Percentiles rank a stretch among this genome's conserved stretches.
Conservation (phyloP, 2,113 vertebrate genomes). For the Romanogobio albipinnatus region DNA sequence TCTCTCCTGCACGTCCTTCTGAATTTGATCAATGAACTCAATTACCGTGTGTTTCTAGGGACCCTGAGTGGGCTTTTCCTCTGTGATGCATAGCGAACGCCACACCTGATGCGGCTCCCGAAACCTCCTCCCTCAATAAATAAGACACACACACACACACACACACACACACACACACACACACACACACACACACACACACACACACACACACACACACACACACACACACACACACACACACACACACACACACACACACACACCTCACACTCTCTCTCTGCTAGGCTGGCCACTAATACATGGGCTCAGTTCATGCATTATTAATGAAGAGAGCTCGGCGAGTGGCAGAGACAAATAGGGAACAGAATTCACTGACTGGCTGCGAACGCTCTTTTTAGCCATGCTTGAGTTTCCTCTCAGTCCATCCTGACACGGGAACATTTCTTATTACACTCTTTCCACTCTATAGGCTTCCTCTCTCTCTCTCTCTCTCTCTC, state of each 20-base stretch:
- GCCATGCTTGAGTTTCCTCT: constrained; percentile 92
- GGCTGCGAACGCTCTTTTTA: constrained; percentile 97
- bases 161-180: constrained; percentile 55
- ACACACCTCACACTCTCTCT: constrained; percentile 79
- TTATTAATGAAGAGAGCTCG: constrained; percentile 97
- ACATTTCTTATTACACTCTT: constrained; percentile 38
- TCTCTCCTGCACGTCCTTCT: constrained; percentile 41
- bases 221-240: constrained; percentile 24
- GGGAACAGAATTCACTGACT: constrained; percentile 95
- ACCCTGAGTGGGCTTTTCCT: constrained; percentile 69
- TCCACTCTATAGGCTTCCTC: constrained; percentile 6
- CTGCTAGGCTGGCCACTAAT: constrained; percentile 95
- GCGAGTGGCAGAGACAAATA: constrained; percentile 99
- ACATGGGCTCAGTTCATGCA: constrained; percentile 95
- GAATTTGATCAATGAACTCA: constrained; percentile 91
- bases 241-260: constrained; percentile 15
- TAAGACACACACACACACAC: constrained; percentile 67
- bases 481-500: constrained; percentile 23
- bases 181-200: constrained; percentile 32
- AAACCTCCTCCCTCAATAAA: constrained; percentile 82
- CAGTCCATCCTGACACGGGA: constrained; percentile 87
- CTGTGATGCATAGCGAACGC: constrained; percentile 76
- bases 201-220: background rate
- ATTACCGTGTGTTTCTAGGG: constrained; percentile 81
- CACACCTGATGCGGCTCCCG: constrained; percentile 75